These are phyloP conservation scores for Trichoplusia ni DNA, from an alignment of 1,140 invertebrate species.

Conservation along the genomic window DNA sequence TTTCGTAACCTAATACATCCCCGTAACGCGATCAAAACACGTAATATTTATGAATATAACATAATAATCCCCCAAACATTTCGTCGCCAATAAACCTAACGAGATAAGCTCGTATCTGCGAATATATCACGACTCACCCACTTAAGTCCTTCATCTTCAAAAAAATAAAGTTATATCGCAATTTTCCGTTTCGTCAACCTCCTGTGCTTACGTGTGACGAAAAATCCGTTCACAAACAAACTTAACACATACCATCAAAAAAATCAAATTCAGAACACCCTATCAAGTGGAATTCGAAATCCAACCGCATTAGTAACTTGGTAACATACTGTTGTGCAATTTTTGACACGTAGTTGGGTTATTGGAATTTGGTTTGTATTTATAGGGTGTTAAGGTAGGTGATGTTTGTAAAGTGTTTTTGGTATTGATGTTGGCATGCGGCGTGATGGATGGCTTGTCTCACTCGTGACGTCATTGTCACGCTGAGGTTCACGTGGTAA, in stretches of 20 bases:
- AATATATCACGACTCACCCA: slow-evolving; percentile 57
- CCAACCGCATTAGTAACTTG: slow-evolving; percentile 32
- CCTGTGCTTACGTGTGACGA: slow-evolving; percentile 54
- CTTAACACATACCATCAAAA: not conserved
- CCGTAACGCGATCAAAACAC: no score
- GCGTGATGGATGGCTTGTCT: slow-evolving; percentile 67
- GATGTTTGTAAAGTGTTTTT: not conserved
- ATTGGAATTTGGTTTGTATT: slow-evolving; percentile 5
- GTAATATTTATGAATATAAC: no score
- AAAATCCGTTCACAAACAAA: slow-evolving; percentile 46
- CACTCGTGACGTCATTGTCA: slow-evolving; percentile 66
- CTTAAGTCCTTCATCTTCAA: slow-evolving; percentile 69
- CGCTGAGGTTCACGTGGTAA: slow-evolving; percentile 55
- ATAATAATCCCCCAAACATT: slow-evolving; percentile 12
- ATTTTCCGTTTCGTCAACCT: slow-evolving; percentile 72
- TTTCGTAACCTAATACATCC: no score
- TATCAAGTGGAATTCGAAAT: slow-evolving; percentile 6
- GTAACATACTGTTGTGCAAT: slow-evolving; percentile 40
- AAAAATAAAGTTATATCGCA: slow-evolving; percentile 75
- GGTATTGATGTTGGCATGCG: slow-evolving; percentile 55
- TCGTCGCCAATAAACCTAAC: slow-evolving; percentile 46
- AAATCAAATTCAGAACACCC: not conserved
- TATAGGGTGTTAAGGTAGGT: slow-evolving; percentile 1
- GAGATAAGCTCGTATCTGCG: slow-evolving; percentile 50
- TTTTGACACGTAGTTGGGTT: not conserved